Evolutionary conservation across 2,888 invertebrate genomes (phyloP), one percentile per base, ranked within the genome.

Genomic region (Hypercompe scribonia): DNA sequence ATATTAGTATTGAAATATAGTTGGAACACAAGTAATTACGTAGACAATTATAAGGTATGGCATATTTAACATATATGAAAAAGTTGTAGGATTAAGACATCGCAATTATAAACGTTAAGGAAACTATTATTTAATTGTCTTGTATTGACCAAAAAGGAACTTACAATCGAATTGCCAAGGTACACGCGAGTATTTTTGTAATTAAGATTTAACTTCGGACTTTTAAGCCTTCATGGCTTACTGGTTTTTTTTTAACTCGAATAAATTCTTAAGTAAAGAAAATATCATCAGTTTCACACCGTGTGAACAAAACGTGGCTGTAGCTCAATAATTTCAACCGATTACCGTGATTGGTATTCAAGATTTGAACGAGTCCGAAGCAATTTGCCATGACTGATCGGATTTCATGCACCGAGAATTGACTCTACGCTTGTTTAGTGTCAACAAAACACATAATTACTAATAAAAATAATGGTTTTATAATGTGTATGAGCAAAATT

Each of bases 351-450:
- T 83, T 85, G 82, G 77, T 84, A 74, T 81, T 83, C 75, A 84
- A 79, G 79, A 79, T 82, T 77, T 78, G 82, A 83, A 78, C 83
- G 78, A 81, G 79, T 83, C 70, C 72, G 73, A 73, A 82, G 81
- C 84, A 81, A 88, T 89, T 86, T 82, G 84, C 80, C 85, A 85
- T 87, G 86, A 82, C 86, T 78, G 85, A 88, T 88, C 75, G 66
- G 71, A 86, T 88, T 88, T 86, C 80, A 89, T 79, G 88, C 82
- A 74, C 70, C 68, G 76, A 76, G 72, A 73, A 81, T 83, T 79
- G 82, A 77, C 80, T 82, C 76, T 76, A 86, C 81, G 86, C 83
- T 82, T 82, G 71, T 85, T 85, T 77, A 75, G 75, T 76, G 81
- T 82, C 77, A 83, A 79, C 54, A 74, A 74, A 78, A 63, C 11